A percentile compares a stretch with the other conserved stretches of the same genome.
phyloP scores from a whole-genome alignment of 2,888 invertebrate species.

The Hirudinaria manillensis region DNA sequence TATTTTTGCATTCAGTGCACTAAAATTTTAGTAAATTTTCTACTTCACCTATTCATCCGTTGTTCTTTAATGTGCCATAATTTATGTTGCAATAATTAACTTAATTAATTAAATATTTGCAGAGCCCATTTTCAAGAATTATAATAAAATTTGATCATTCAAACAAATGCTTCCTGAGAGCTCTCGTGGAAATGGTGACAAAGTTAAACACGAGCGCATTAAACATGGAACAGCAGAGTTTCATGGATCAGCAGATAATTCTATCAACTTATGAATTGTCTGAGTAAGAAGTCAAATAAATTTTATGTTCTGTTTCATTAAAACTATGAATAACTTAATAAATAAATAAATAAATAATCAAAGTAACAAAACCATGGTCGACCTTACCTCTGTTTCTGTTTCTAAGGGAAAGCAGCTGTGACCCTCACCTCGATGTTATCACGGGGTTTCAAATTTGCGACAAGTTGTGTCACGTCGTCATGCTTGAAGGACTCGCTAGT shows the following conservation, averaged over 20 bases:
- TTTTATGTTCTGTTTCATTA: neutral
- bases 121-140: slow-evolving; percentile 52
- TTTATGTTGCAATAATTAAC: too few relatives aligned
- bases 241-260: slow-evolving; percentile 49
- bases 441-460: slow-evolving; percentile 54
- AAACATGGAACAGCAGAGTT: slow-evolving; percentile 48
- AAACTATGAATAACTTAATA: neutral
- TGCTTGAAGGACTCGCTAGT: slow-evolving; percentile 50
- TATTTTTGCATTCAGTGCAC: too few relatives aligned
- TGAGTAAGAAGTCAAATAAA: slow-evolving; percentile 42
- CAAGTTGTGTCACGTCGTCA: slow-evolving; percentile 48
- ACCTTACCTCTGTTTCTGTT: too few relatives aligned
- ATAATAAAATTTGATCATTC: slow-evolving; percentile 49
- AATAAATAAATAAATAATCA: neutral
- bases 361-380: too few relatives aligned
- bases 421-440: slow-evolving; percentile 48
- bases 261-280: slow-evolving; percentile 53
- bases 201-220: slow-evolving; percentile 49
- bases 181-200: slow-evolving; percentile 45
- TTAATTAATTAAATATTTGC: slow-evolving; percentile 29
- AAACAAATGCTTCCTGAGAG: slow-evolving; percentile 45
- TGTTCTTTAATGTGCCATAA: too few relatives aligned
- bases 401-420: slow-evolving; percentile 47
- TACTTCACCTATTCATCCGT: too few relatives aligned
- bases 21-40: too few relatives aligned